Evolutionary conservation across 1,140 invertebrate genomes (phyloP), one percentile per base, ranked within the genome.

Genomic region (Papilio glaucus): DNA sequence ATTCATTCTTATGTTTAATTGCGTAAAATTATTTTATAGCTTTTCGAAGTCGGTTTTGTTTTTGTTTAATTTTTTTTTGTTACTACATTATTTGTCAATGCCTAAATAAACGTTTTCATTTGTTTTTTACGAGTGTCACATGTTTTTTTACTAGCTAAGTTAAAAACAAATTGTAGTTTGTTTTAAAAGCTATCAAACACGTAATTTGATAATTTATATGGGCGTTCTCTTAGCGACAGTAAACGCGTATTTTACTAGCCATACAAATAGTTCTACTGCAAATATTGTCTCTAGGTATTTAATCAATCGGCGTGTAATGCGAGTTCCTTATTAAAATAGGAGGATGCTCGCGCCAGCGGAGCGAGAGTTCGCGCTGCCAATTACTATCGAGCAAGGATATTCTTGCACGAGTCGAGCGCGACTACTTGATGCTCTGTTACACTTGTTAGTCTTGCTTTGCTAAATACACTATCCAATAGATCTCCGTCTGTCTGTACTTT

Each of bases 271-370:
- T 61, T 29, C 0, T 15, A 8, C 13, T 61, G n/a, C 29, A 37
- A 37, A 61, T 33, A 37, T 33, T 29, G 26, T n/a, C 7, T 15
- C 12, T 61, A 26, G 57, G 26, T 61, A 72, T 70, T 72, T 74
- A 38, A 77, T 74, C 73, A 69, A 72, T 77, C 57, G 78, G 76
- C 72, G 65, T 75, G 72, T 77, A 75, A 76, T 72, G 49, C 73
- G 74, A 73, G 57, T 75, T 75, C 72, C 73, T 75, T 77, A 75
- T 72, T 74, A 71, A n/a, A 29, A 49, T 57, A 63, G 69, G 41
- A 80, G 77, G 80, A 80, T 72, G 75, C 74, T 76, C 71, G 74
- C 77, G 53, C 73, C 79, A 77, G 63, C 77, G 71, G 72, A 79
- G 71, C 76, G 75, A 41, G 37, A 24, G 38, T 71, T 70, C 72